These are phyloP conservation scores for Melanotaenia parkinsoni DNA, from an alignment of 2,797 vertebrate genomes.

Conservation along the genomic window DNA sequence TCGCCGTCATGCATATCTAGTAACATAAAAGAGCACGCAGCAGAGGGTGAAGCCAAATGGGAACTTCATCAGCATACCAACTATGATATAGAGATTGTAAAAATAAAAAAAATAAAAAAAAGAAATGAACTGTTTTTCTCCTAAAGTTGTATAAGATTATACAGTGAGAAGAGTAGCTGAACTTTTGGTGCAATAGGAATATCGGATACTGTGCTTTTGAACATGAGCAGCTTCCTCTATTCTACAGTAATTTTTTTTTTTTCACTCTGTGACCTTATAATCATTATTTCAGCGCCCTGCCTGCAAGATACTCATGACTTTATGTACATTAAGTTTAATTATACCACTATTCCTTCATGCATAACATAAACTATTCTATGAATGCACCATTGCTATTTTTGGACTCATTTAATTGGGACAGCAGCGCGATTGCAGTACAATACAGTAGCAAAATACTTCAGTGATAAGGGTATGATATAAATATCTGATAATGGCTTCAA, in stretches of 20 bases:
- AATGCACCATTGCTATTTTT: background rate
- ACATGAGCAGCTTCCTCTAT: slow-evolving; percentile 72
- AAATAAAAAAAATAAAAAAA: background rate
- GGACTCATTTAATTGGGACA: background rate
- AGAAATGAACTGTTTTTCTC: slow-evolving; percentile 16
- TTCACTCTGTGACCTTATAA: slow-evolving; percentile 49
- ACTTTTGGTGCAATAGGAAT: slow-evolving; percentile 44
- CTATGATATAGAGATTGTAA: slow-evolving; percentile 33
- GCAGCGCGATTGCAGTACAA: background rate
- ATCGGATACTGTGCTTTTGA: slow-evolving; percentile 45
- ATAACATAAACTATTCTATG: slow-evolving; percentile 10
- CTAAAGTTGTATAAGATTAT: slow-evolving; percentile 13
- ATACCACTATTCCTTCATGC: slow-evolving; percentile 32
- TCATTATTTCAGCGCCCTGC: slow-evolving; percentile 52
- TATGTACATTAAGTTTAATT: slow-evolving; percentile 56
- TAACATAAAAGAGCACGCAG: slow-evolving; percentile 64
- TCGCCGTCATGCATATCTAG: slow-evolving; percentile 61
- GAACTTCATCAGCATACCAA: slow-evolving; percentile 20
- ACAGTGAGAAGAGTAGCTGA: slow-evolving; percentile 37
- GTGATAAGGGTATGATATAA: background rate
- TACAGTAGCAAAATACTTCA: background rate
- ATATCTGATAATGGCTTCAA: background rate
- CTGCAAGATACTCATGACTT: slow-evolving; percentile 46
- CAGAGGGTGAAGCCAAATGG: slow-evolving; percentile 48
- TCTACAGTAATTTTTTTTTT: slow-evolving; percentile 45